Percentiles rank a stretch among this genome's conserved stretches.
phyloP scores from a whole-genome alignment of 35 echinoderm and acorn worm species.

The Strongylocentrotus purpuratus region DNA sequence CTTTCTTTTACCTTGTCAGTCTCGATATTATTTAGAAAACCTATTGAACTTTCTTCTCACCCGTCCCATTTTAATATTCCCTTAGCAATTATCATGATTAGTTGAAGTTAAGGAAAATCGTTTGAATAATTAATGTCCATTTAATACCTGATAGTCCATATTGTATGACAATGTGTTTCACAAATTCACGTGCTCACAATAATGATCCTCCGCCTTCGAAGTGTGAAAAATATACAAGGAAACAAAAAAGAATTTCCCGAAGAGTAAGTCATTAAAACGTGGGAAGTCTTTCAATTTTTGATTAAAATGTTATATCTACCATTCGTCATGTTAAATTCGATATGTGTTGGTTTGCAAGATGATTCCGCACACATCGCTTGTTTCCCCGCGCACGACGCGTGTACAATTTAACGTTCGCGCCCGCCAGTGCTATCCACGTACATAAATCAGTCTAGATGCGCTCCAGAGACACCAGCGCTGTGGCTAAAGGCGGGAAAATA shows the following conservation, averaged over 20 bases:
- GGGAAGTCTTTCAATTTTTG: not conserved
- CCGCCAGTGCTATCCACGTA: not conserved
- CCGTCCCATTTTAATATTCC: not conserved
- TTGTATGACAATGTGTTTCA: slow-evolving; percentile 11
- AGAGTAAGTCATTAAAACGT: not conserved
- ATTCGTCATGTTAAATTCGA: not conserved
- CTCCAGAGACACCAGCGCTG: not conserved
- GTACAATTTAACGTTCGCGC: not conserved
- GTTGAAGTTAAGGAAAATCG: not conserved
- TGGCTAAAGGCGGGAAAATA: slow-evolving; percentile 8
- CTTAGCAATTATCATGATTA: not conserved
- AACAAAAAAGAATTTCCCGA: not conserved
- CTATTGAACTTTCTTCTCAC: not conserved
- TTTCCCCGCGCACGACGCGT: not conserved
- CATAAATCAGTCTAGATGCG: not conserved
- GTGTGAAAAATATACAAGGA: not conserved
- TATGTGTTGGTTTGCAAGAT: not conserved
- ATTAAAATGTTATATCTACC: not conserved
- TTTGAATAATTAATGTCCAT: slow-evolving; percentile 1
- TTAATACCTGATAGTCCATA: not conserved
- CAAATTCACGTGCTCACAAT: not conserved
- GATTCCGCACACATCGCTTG: not conserved
- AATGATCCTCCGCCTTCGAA: not conserved
- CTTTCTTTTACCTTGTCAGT: not conserved
- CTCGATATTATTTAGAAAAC: not conserved